These are phyloP conservation scores for Leptatherina wallacei DNA, from an alignment of 2,797 vertebrate genomes.

Conservation along the genomic window DNA sequence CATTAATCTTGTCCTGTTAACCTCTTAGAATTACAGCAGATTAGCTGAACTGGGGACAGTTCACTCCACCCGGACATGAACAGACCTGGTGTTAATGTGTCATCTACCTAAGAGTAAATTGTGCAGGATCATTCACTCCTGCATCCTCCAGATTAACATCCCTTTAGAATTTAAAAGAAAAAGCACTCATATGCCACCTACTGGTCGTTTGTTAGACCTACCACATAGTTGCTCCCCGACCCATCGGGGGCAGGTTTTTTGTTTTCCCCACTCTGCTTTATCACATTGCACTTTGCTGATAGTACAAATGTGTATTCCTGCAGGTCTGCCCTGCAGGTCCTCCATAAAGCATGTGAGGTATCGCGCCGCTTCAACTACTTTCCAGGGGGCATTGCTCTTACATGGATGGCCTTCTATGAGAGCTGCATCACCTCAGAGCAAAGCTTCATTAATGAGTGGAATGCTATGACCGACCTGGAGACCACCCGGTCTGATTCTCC, in stretches of 20 bases:
- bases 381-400: constrained; percentile 91
- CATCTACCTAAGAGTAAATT: neutral
- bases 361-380: constrained; percentile 94
- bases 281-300: neutral
- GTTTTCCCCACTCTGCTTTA: neutral
- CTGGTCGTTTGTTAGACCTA: constrained; percentile 48
- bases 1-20: neutral
- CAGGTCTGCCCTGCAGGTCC: constrained; percentile 96
- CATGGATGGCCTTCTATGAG: constrained; percentile 96
- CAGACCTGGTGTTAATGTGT: neutral
- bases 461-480: constrained; percentile 95
- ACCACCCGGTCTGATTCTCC: constrained; percentile 92
- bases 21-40: neutral
- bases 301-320: neutral
- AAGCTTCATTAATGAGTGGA: constrained; percentile 98
- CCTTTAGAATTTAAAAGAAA: neutral
- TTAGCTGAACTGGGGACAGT: neutral
- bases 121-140: neutral
- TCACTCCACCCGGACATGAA: neutral
- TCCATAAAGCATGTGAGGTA: constrained; percentile 95
- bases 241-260: neutral
- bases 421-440: constrained; percentile 95
- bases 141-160: neutral
- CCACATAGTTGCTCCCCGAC: neutral
- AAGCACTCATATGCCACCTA: constrained; percentile 33